A percentile compares a stretch with the other conserved stretches of the same genome.
Evolutionary conservation across 2,888 invertebrate species (phyloP).

Genomic region (Pristionchus japonicus): DNA sequence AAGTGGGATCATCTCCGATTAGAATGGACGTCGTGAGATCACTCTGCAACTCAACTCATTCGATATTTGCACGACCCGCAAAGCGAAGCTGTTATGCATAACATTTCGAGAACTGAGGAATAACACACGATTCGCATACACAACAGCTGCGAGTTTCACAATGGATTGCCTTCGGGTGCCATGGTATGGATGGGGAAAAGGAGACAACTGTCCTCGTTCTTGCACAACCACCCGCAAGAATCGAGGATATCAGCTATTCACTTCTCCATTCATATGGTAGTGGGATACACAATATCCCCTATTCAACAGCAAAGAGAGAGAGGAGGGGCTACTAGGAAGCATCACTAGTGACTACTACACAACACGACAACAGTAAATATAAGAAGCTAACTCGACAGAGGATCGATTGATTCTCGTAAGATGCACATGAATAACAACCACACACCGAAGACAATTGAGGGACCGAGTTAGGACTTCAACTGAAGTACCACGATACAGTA

Average conservation of each 20-base stretch:
- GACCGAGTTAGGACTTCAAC: neutral
- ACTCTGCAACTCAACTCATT: constrained; percentile 6
- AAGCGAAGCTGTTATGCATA: constrained; percentile 16
- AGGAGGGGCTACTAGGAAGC: neutral
- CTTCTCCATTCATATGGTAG: neutral
- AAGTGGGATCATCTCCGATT: neutral
- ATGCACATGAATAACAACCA: neutral
- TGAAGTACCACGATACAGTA: neutral
- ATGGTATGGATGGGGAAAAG: neutral
- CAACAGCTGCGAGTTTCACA: constrained; percentile 26
- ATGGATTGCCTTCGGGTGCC: neutral
- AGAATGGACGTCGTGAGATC: constrained; percentile 46
- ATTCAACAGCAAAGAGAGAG: neutral
- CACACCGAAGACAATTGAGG: neutral
- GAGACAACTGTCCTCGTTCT: neutral
- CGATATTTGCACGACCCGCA: neutral
- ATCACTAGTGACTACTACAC: neutral
- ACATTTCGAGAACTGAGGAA: constrained; percentile 9
- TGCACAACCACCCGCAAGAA: neutral
- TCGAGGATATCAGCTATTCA: neutral
- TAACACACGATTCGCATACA: constrained; percentile 20
- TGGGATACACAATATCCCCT: neutral
- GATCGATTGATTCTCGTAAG: constrained; percentile 1
- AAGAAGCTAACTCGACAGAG: neutral
- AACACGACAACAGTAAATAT: constrained; percentile 6